Evolutionary conservation across 2,888 invertebrate species (phyloP), one percentile per base, ranked within the genome.

Genomic region (Entomobrya multifasciata): DNA sequence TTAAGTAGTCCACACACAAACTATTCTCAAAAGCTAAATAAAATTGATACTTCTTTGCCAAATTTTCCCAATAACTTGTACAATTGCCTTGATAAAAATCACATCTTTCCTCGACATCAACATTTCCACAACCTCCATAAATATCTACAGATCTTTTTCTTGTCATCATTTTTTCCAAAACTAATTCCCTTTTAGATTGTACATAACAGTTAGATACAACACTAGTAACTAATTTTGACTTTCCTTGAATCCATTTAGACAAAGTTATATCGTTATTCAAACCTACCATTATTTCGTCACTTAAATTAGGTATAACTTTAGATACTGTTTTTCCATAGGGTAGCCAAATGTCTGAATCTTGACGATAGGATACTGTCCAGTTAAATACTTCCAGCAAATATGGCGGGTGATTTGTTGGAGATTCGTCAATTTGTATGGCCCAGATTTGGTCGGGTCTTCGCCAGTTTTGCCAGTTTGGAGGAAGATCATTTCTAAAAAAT

Each of bases 1-100:
- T 87, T n/a, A 86, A 67, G 70, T 88, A 88, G 55, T 88, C 88
- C 8, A 22, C 17, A 22, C 88, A 88, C 6, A 88, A 22, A 11
- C 80, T 47, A 25, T 85, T 88, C 25, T 88, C 88, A 30, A 41
- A 55, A 0, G 84, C 65, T 5, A 77, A 41, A 47, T 60, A 84
- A 44, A 84, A 84, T 30, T 67, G 77, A 49, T 84, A 84, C 5
- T 65, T 13, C 2, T 4, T n/a, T 17, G 62, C 13, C 15, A 83
- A 20, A 4, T 62, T 49, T 2, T 22, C 10, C 84, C 84, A 84
- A 30, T 60, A 47, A 0, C n/a, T 15, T 1, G 17, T 44, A 11
- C 15, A 17, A 44, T 78, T 20, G 22, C 60, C 55, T n/a, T n/a
- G n/a, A 13, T 4, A 36, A 49, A 36, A 36, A 36, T 4, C 4